A percentile compares a stretch with the other conserved stretches of the same genome.
Conservation (phyloP, 1,140 invertebrate species). For the Plutomurus gul region DNA sequence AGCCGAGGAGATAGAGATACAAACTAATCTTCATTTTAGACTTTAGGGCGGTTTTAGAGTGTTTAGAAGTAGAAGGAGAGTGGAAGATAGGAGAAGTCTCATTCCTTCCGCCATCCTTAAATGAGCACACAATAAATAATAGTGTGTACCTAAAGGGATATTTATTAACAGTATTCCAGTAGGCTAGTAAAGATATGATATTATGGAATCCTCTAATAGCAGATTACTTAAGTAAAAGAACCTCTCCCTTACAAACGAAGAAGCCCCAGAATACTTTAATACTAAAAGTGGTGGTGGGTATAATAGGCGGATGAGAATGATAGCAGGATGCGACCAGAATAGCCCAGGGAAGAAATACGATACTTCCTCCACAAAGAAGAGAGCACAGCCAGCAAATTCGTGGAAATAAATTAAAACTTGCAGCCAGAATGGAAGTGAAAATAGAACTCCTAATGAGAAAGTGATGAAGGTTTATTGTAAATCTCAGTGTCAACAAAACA, state of each 20-base stretch:
- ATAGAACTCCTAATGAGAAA: constrained; percentile 14
- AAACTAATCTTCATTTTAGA: constrained; percentile 19
- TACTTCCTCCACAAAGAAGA: not conserved
- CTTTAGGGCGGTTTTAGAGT: not conserved
- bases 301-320: too few relatives aligned
- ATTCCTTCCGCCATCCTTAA: not conserved
- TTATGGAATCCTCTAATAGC: too few relatives aligned
- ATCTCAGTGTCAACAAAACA: constrained; percentile 16
- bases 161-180: too few relatives aligned
- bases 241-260: too few relatives aligned
- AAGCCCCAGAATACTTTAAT: too few relatives aligned
- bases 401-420: constrained; percentile 4
- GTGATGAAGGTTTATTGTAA: constrained; percentile 9
- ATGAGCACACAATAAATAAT: constrained; percentile 2
- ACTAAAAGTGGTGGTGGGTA: too few relatives aligned
- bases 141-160: not conserved
- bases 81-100: too few relatives aligned
- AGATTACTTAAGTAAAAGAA: too few relatives aligned
- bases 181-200: too few relatives aligned
- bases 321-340: not conserved
- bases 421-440: not conserved
- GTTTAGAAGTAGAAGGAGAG: not conserved
- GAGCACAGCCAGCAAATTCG: not conserved
- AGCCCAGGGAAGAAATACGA: not conserved
- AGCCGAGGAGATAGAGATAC: not conserved